Evolutionary conservation across 2,113 vertebrate genomes (phyloP), one percentile per base, ranked within the genome.

Genomic region (Panurus biarmicus): DNA sequence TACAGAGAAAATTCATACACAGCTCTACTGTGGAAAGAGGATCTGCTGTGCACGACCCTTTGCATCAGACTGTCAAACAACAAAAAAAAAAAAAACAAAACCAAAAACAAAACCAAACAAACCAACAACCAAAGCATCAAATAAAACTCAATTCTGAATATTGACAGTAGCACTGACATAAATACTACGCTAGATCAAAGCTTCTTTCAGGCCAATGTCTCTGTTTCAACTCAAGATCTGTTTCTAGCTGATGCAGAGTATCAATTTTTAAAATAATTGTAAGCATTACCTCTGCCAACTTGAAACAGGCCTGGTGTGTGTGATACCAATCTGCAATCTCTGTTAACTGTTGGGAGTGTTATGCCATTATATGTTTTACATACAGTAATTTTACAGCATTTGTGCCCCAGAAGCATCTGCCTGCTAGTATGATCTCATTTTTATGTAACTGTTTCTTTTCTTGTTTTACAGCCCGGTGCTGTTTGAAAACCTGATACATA

Each of bases 401-500:
- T 10, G 0, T 40, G 38, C 53, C 53, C 36, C 73, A 69, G 56
- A 79, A 94, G 25, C 64, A 40, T 83, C 75, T 89, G 81, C 65
- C 25, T 2, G 1, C 60, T 71, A 4, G 79, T 87, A 51, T 6
- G 56, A 42, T 84, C 51, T 35, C 36, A 21, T 53, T 89, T 85
- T 89, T 71, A 64, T 62, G 14, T 69, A 74, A 80, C 81, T 70
- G 0, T 38, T 94, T 45, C 64, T 92, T 78, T 89, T 74, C 29
- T 62, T n/a, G 9, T 80, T 90, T 72, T 79, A 11, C 95, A 99
- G 99, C 95, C 98, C 98, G 2, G 90, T 97, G 31, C 96, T 99
- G 90, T 93, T 99, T 80, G 94, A 98, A 85, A 97, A 98, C 94
- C 97, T 99, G 94, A 94, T 99, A 16, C 98, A 99, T 47, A 92